These are phyloP conservation scores for Hydropotes inermis DNA, from an alignment of 2,113 vertebrate species.

Conservation along the genomic window DNA sequence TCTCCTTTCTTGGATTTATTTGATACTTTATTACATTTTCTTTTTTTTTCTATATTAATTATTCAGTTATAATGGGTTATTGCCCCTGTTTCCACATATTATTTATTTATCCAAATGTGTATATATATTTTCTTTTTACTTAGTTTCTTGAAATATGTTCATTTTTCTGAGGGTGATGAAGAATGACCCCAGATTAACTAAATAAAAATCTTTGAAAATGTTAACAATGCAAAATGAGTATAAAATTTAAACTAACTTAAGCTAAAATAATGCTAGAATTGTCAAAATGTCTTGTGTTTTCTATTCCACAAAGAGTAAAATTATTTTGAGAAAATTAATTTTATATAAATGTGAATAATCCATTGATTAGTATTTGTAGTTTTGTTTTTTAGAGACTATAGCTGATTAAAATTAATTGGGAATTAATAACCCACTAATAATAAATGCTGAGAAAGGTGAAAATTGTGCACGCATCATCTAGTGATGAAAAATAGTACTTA, in stretches of 20 bases:
- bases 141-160: neutral
- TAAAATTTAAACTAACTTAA: neutral
- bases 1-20: neutral
- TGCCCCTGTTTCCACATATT: neutral
- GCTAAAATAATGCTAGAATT: neutral
- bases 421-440: neutral
- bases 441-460: neutral
- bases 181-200: neutral
- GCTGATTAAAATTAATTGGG: neutral
- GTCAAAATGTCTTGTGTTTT: neutral
- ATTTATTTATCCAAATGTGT: neutral
- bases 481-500: neutral
- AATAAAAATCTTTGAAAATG: neutral
- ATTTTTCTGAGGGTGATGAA: neutral
- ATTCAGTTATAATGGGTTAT: neutral
- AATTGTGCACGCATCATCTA: neutral
- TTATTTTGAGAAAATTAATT: neutral
- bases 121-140: neutral
- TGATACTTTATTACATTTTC: neutral
- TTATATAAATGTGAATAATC: neutral
- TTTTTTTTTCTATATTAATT: neutral
- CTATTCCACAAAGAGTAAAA: neutral
- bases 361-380: neutral
- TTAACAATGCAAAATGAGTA: neutral
- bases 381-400: too few relatives aligned